Evolutionary conservation across 2,113 vertebrate species (phyloP).

Genomic region (Martes martes): DNA sequence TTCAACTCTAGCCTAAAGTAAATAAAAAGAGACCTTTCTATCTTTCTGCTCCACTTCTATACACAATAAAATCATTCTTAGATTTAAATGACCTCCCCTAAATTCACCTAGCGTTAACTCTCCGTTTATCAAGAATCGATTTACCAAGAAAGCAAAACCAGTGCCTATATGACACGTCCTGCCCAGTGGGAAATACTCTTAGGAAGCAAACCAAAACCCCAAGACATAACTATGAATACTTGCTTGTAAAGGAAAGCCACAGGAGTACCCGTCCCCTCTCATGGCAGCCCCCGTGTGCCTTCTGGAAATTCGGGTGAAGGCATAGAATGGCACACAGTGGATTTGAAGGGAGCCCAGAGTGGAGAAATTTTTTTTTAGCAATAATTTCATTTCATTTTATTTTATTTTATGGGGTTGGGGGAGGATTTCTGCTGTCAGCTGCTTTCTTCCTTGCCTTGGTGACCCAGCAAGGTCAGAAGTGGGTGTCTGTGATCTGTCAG

Average conservation of each 20-base stretch:
- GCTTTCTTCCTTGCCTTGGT: conserved; percentile 11
- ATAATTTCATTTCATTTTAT: background rate
- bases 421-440: background rate
- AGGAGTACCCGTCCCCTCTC: background rate
- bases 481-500: background rate
- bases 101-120: background rate
- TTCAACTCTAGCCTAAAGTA: background rate
- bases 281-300: background rate
- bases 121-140: background rate
- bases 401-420: background rate
- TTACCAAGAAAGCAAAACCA: background rate
- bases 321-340: fast-evolving
- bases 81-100: background rate
- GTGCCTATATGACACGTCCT: background rate
- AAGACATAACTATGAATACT: background rate
- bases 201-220: background rate
- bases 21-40: background rate
- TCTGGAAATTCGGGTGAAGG: background rate
- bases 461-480: conserved; percentile 40
- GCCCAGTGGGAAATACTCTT: background rate
- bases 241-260: background rate
- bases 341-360: background rate
- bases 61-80: background rate
- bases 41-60: background rate
- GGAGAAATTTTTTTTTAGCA: background rate